Conservation (phyloP, 2,797 vertebrate genomes). For the Syndactyla subalaris region DNA sequence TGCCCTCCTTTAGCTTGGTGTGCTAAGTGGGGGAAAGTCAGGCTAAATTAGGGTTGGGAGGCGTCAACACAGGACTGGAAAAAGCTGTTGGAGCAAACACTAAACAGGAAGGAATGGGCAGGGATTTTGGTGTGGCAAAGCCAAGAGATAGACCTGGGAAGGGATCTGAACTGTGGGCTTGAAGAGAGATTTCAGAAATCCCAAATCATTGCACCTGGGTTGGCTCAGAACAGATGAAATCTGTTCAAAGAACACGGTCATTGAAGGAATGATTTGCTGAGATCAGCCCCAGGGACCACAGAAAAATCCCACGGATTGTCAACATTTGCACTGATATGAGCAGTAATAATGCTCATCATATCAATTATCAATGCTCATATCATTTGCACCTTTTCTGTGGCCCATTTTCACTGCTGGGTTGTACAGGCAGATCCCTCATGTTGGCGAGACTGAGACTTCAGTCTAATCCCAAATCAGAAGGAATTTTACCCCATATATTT, state of each 20-base stretch:
- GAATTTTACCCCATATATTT: not conserved
- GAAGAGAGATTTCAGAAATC: not conserved
- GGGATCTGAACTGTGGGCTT: not conserved
- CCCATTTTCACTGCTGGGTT: not conserved
- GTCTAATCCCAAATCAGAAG: not conserved
- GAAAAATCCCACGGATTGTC: not conserved
- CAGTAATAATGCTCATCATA: not conserved
- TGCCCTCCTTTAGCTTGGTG: not conserved
- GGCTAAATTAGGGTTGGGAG: not conserved
- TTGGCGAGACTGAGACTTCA: not conserved
- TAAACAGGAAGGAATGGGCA: not conserved
- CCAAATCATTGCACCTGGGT: not conserved
- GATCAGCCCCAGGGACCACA: not conserved
- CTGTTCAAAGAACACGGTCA: not conserved
- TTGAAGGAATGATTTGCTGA: not conserved
- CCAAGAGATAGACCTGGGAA: not conserved
- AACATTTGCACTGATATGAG: not conserved
- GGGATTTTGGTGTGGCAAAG: not conserved
- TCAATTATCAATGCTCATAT: too few species aligned
- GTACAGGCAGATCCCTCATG: not conserved
- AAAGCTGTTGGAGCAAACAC: not conserved
- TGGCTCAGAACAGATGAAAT: not conserved
- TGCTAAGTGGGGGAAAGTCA: not conserved
- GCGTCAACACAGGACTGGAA: not conserved
- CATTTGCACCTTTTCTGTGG: not conserved